Percentiles rank a stretch among this genome's conserved stretches.
Evolutionary conservation across 2,113 vertebrate genomes (phyloP).

Genomic region (Micromys minutus): DNA sequence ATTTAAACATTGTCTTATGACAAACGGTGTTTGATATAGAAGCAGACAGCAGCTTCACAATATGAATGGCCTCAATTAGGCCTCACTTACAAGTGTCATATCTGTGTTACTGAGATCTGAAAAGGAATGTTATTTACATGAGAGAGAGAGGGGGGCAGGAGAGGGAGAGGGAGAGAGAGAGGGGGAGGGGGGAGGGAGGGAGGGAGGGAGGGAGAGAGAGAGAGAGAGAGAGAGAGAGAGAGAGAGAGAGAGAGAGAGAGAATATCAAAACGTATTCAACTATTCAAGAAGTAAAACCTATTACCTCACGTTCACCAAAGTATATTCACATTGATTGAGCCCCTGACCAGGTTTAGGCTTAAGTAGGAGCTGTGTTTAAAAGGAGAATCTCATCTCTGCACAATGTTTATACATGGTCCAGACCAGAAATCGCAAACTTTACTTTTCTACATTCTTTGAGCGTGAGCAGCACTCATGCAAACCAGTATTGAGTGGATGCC

Average conservation of each 20-base stretch:
- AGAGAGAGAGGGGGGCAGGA: not conserved
- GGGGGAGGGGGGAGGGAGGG: no score
- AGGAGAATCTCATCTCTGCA: not conserved
- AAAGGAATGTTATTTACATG: slow-evolving; percentile 55
- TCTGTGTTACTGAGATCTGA: slow-evolving; percentile 78
- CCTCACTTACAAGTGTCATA: slow-evolving; percentile 70
- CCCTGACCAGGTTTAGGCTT: slow-evolving; percentile 9
- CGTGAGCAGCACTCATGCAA: not conserved
- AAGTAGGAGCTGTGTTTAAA: not conserved
- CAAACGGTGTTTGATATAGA: slow-evolving; percentile 73
- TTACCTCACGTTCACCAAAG: not conserved
- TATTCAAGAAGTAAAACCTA: slow-evolving; percentile 62
- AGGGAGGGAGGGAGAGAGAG: not conserved
- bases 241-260: not conserved
- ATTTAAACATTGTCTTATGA: slow-evolving; percentile 78
- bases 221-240: not conserved
- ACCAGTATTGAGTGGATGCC: not conserved
- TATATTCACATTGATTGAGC: slow-evolving; percentile 37
- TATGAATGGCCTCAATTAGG: slow-evolving; percentile 75
- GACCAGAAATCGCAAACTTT: not conserved
- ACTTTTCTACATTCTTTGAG: not conserved
- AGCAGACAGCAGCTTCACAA: slow-evolving; percentile 79
- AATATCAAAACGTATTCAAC: slow-evolving; percentile 40
- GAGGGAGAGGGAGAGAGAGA: not conserved
- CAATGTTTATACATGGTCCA: not conserved